These are phyloP conservation scores for Cygnus olor DNA, from an alignment of 2,797 vertebrate species.

Conservation along the genomic window DNA sequence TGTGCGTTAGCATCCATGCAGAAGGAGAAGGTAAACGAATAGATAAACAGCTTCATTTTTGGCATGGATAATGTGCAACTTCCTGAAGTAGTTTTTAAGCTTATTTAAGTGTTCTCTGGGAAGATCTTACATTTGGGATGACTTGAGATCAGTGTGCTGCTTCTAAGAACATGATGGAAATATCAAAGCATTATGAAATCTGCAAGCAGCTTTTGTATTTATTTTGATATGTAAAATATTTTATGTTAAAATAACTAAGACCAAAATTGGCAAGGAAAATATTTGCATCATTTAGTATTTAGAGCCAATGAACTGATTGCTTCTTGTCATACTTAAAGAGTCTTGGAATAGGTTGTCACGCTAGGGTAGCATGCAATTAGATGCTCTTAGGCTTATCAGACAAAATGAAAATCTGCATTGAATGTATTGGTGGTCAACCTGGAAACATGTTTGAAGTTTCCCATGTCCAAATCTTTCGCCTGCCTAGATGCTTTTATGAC, in stretches of 20 bases:
- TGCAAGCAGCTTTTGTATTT: not conserved
- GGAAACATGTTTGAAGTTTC: not conserved
- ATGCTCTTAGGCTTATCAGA: not conserved
- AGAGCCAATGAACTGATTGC: not conserved
- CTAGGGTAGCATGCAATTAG: not conserved
- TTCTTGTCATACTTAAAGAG: not conserved
- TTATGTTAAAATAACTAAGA: not conserved
- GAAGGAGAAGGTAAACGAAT: not conserved
- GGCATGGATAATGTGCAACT: not conserved
- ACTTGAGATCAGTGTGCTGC: not conserved
- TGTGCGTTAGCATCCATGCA: not conserved
- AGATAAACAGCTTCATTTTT: not conserved
- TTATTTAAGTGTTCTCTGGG: not conserved
- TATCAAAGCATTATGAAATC: not conserved
- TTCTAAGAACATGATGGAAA: not conserved
- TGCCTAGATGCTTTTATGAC: conserved; percentile 79
- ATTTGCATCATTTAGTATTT: not conserved
- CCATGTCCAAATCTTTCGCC: not conserved
- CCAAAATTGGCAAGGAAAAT: not conserved
- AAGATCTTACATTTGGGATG: not conserved
- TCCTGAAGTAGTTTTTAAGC: not conserved
- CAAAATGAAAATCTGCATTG: not conserved
- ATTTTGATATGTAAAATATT: not conserved
- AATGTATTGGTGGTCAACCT: not conserved
- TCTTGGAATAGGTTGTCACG: not conserved